These are phyloP conservation scores for Phataginus tricuspis DNA, from an alignment of 2,797 vertebrate species.

Conservation along the genomic window DNA sequence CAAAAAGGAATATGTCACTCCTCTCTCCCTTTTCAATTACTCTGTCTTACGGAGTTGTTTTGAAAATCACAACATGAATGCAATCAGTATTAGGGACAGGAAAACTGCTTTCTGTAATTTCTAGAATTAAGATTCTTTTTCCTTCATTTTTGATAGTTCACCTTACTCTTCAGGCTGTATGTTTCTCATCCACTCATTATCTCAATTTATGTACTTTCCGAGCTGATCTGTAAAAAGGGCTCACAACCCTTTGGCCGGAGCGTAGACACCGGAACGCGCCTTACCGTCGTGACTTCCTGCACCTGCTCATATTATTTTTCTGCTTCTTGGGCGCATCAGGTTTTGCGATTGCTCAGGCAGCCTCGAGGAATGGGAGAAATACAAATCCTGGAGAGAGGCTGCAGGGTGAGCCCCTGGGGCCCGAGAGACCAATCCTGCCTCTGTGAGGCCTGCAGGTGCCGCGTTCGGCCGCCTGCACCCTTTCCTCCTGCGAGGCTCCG, in stretches of 20 bases:
- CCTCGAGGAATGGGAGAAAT: background rate
- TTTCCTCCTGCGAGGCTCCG: background rate
- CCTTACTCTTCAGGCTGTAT: background rate
- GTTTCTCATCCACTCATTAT: background rate
- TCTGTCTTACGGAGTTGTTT: background rate
- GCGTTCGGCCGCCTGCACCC: background rate
- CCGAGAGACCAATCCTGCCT: background rate
- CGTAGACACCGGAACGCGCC: background rate
- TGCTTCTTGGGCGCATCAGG: background rate
- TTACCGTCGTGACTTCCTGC: slow-evolving; percentile 4
- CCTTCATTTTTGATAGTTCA: background rate
- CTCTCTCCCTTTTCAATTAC: background rate
- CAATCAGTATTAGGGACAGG: background rate
- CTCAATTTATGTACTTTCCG: too few relatives aligned
- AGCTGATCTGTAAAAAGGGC: background rate
- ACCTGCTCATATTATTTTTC: background rate
- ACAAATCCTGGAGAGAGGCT: background rate
- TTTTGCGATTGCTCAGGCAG: background rate
- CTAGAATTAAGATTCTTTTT: background rate
- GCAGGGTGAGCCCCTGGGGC: background rate
- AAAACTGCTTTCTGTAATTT: background rate
- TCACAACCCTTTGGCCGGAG: background rate
- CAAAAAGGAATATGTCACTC: background rate
- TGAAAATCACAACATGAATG: background rate
- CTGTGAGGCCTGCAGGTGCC: background rate